Base-by-base conservation (phyloP, 2,797 vertebrate species). In the Chelidonichthys spinosus region DNA sequence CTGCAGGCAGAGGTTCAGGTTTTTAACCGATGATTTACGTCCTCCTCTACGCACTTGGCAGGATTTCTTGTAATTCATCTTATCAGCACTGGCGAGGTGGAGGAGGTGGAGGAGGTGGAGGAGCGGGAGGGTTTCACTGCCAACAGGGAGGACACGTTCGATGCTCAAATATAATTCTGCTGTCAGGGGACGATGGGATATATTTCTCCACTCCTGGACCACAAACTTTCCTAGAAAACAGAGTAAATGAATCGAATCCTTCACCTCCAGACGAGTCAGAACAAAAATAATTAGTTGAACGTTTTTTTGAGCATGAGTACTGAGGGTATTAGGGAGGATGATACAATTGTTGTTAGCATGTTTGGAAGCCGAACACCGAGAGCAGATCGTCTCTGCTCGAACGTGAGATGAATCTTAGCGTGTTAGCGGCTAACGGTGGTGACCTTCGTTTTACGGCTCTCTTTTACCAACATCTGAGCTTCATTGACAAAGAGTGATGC, bases 101-200 rank as follows among this genome's bases (percentile, higher is more conserved):
- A 87, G 43, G 61, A 50, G 33, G n/a, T n/a, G n/a, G n/a, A n/a
- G n/a, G 18, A 72, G 52, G 56, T 58, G 54, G 65, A 87, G 43
- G 61, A 50, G 33, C 25, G 25, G 25, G 25, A 61, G n/a, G 0
- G 4, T 63, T 58, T 70, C n/a, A n/a, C 55, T 80, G 78, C 72
- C 78, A 78, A 78, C 58, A 63, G 56, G 61, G 40, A 81, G 56
- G 75, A 49, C 69, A 73, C 40, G 10, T 72, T 39, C 37, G 44
- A 54, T 70, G 32, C 60, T 11, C 42, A 69, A 72, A 70, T 75
- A 8, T 63, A 76, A 68, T 60, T 46, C 11, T 40, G 46, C 7
- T 68, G 55, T 63, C 63, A 39, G 39, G 66, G 44, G 66, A 74
- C 67, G 37, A 2, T 6, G 52, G 49, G 54, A 69, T 43, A 49